Base-by-base conservation (phyloP, 1,140 invertebrate genomes). In the Temnothorax longispinosus region DNA sequence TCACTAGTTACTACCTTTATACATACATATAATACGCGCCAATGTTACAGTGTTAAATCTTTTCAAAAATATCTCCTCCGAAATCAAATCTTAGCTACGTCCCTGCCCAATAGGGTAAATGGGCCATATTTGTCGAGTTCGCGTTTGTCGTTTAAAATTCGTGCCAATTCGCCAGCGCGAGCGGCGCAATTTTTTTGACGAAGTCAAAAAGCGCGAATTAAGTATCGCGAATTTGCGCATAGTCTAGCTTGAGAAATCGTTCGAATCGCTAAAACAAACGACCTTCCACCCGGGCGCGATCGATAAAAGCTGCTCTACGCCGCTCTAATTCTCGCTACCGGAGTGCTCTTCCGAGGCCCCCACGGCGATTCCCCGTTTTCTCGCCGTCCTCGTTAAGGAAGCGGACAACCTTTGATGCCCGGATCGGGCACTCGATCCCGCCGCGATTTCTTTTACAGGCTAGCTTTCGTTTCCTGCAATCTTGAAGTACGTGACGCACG, bases 241-340 rank as follows among this genome's bases (percentile, higher is more conserved):
- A 32, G 27, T 62, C 4, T 41, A n/a, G 75, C 62, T n/a, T 62
- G 60, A 62, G 47, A 82, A 18, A 52, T 65, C 27, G 27, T 1
- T 1, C 27, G 27, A 27, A 27, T 27, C 15, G 47, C 67, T 67
- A 75, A 87, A 87, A 75, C 80, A 87, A 77, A 52, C 32, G 52
- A 85, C 47, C 81, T 50, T 67, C 60, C 62, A 81, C 10, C 38
- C n/a, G 15, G 60, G 8, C 8, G 50, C 62, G 50, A 85, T 85
- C 86, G 80, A 87, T 87, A 85, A 65, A 58, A 50, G 47, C 60
- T 8, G 64, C 69, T 85, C 80, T 85, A 74, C 67, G 69, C 38
- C 58, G 80, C 60, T 85, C 69, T 87, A 87, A 87, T 87, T 87
- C 80, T 8, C 60, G 47, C 38, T 62, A 50, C 8, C 27, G 32